Evolutionary conservation across 2,888 invertebrate genomes (phyloP).

Genomic region (Drosophila robusta): DNA sequence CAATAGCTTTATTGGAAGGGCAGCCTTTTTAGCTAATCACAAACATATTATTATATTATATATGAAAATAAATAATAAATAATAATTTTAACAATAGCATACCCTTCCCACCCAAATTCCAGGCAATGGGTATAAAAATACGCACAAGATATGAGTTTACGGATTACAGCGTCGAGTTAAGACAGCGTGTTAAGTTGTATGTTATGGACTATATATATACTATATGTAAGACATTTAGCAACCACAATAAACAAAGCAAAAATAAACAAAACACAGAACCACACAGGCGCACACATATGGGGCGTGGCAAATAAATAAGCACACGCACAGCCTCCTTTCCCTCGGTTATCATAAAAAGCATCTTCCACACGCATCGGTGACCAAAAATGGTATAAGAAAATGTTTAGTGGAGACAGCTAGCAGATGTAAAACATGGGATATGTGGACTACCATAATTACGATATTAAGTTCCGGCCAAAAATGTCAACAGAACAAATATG

Average conservation of each 20-base stretch:
- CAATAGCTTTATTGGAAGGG: too few species aligned
- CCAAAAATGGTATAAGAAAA: background rate
- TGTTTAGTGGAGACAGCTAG: background rate
- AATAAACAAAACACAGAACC: constrained; percentile 5
- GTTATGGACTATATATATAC: constrained; percentile 25
- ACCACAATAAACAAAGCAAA: constrained; percentile 37
- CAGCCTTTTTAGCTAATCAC: too few species aligned
- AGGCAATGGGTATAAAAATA: constrained; percentile 19
- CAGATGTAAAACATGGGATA: constrained; percentile 12
- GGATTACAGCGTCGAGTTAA: constrained; percentile 46
- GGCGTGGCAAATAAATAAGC: constrained; percentile 5
- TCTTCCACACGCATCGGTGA: constrained; percentile 2
- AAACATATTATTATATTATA: too few species aligned
- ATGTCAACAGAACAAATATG: constrained; percentile 8
- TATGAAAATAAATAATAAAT: too few species aligned
- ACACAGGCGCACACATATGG: background rate
- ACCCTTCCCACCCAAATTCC: background rate
- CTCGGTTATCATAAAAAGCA: constrained; percentile 24
- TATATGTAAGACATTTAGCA: constrained; percentile 47
- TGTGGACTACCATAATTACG: constrained; percentile 3
- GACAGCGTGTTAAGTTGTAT: constrained; percentile 62
- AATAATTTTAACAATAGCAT: background rate
- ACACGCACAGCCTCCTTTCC: constrained; percentile 2
- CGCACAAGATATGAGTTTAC: constrained; percentile 25
- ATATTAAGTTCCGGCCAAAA: constrained; percentile 13